Base-by-base conservation (phyloP, 1,140 invertebrate species). In the Hermetia illucens region DNA sequence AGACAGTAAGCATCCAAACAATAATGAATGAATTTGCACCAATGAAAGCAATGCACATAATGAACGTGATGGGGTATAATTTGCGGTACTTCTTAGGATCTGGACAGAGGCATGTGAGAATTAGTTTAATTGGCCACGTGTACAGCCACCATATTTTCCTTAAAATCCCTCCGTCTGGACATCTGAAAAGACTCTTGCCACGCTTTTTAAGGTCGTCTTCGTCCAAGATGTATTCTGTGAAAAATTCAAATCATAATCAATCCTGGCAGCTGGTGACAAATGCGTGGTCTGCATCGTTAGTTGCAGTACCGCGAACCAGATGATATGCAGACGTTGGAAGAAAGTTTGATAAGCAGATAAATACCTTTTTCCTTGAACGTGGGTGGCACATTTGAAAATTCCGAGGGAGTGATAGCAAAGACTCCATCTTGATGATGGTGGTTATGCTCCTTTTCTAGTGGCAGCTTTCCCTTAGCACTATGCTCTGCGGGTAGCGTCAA, bases 1-100 rank as follows among this genome's bases (percentile, higher is more conserved):
- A 75, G 3, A 88, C 69, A 2, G 85, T 85, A 43, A 92, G 80
- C 78, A 91, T 90, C 89, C 89, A 95, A 1, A 88, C 80, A 9
- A 88, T 78, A 16, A 92, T 46, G 50, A 92, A 95, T 0, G 86
- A 86, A 30, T 84, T 75, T 1, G 71, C 52, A 1, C 80, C 86
- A 36, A 94, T 87, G 77, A 82, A 89, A 1, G 86, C 60, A 9
- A 91, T 75, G 49, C 85, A 90, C 74, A 91, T 79, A 0, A 89
- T 38, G 46, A 94, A 93, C 0, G 85, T 81, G 1, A 88, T 3
- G 0, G 80, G 75, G 53, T 81, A 92, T 34, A 74, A 70, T 24
- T 68, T 74, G 45, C 79, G 80, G 40, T 64, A 57, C n/a, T 59
- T 68, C 43, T 74, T 62, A 27, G 81, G 75, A 51, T 91, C 81